Conservation (phyloP, 2,113 vertebrate genomes). For the Scomber colias region DNA sequence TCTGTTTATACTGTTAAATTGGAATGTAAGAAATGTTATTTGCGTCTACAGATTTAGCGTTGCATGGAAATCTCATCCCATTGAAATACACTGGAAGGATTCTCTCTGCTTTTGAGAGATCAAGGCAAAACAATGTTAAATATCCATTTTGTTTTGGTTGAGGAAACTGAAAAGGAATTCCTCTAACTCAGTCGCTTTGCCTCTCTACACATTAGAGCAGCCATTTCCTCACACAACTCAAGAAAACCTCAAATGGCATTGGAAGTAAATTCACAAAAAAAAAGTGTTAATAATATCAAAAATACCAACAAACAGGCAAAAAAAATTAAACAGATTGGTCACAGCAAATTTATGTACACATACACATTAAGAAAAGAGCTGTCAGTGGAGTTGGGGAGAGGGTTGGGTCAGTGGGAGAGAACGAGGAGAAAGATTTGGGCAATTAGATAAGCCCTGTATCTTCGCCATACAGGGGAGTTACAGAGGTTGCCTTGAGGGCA, state of each 20-base stretch:
- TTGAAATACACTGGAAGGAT: conserved; percentile 38
- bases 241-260: conserved; percentile 66
- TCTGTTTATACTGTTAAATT: conserved; percentile 32
- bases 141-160: conserved; percentile 37
- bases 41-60: conserved; percentile 38
- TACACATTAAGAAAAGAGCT: conserved; percentile 85
- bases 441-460: conserved; percentile 74
- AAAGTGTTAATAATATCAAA: conserved; percentile 81
- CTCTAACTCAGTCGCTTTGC: conserved; percentile 40
- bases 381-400: conserved; percentile 65
- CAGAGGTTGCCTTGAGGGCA: conserved; percentile 63
- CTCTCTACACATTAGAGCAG: conserved; percentile 37
- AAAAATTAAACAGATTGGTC: conserved; percentile 76
- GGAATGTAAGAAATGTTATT: conserved; percentile 47
- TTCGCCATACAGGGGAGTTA: conserved; percentile 69
- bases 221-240: conserved; percentile 55
- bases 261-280: conserved; percentile 70
- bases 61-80: conserved; percentile 39
- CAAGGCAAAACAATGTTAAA: conserved; percentile 66
- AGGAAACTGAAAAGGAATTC: conserved; percentile 51
- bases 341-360: conserved; percentile 86
- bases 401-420: conserved; percentile 28
- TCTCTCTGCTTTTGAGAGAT: conserved; percentile 49
- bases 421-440: conserved; percentile 48
- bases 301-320: conserved; percentile 82